Percentiles rank a stretch among this genome's conserved stretches.
Evolutionary conservation across 2,113 vertebrate species (phyloP).

Genomic region (Cyanoramphus novaezelandiae): DNA sequence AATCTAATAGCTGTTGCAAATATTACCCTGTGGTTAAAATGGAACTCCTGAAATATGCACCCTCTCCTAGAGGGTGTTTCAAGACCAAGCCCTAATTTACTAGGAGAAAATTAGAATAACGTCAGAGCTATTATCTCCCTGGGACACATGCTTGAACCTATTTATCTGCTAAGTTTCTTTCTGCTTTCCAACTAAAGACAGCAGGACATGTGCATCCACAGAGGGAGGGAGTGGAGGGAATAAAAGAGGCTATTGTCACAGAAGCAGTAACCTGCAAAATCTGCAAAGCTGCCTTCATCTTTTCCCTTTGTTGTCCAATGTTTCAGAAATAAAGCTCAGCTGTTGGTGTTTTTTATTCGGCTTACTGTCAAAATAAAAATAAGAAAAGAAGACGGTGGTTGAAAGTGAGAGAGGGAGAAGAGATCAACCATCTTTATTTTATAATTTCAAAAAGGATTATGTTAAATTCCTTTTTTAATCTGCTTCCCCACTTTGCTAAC

Average conservation of each 20-base stretch:
- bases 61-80: neutral
- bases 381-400: neutral
- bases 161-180: constrained; percentile 46
- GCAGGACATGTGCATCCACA: neutral
- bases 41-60: neutral
- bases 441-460: constrained; percentile 41
- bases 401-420: neutral
- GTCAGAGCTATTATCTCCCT: constrained; percentile 57
- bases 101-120: neutral
- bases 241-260: constrained; percentile 23
- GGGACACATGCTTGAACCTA: constrained; percentile 28
- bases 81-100: constrained; percentile 7
- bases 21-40: neutral
- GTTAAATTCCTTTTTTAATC: neutral
- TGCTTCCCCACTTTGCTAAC: neutral
- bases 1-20: neutral
- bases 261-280: constrained; percentile 26
- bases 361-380: constrained; percentile 47
- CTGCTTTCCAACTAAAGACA: constrained; percentile 39
- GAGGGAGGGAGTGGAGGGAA: neutral
- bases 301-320: neutral
- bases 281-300: constrained; percentile 3
- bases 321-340: neutral
- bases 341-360: constrained; percentile 5
- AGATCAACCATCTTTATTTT: neutral